Base-by-base conservation (phyloP, 2,888 invertebrate species). In the Melinopterus prodromus region DNA sequence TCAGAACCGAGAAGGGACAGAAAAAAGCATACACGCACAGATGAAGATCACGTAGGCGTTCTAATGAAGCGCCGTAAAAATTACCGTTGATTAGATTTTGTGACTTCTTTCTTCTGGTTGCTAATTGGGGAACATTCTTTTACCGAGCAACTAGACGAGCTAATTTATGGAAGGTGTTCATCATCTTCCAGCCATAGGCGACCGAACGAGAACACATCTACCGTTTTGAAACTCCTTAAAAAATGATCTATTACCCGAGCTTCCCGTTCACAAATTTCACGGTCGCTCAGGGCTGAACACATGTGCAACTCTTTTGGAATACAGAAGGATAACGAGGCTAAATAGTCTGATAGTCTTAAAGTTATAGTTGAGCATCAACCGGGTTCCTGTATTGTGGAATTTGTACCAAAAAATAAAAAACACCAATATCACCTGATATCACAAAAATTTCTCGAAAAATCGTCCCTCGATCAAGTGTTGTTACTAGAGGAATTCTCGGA, bases 391-490 rank as follows among this genome's bases (percentile, higher is more conserved):
- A 53, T 53, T 53, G 53, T 37, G 16, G 71, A 16, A 76, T 76
- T 76, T 78, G 78, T 78, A 78, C 75, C 76, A 78, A 74, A 79
- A 77, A 35, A 70, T 74, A 71, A 71, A 76, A 69, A 78, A 75
- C 78, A 77, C 38, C 78, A 71, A 79, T 81, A 81, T 81, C 79
- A 81, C 79, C 79, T 53, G 77, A 77, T 81, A 81, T 81, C 81
- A 81, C 81, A 81, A 81, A 75, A 7, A 35, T 75, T 71, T 79
- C 70, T 79, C 38, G 78, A 76, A 76, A 26, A 37, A 79, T 16
- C 35, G 16, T 53, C 12, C 76, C 79, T 70, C 70, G 72, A 84
- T 84, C 83, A 84, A 71, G 83, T 83, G 79, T 83, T 84, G 77
- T 83, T 84, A 78, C 81, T 80, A 77, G 72, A 82, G 38, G 78